phyloP scores from a whole-genome alignment of 2,113 vertebrate species.

The Melanerpes aurifrons region DNA sequence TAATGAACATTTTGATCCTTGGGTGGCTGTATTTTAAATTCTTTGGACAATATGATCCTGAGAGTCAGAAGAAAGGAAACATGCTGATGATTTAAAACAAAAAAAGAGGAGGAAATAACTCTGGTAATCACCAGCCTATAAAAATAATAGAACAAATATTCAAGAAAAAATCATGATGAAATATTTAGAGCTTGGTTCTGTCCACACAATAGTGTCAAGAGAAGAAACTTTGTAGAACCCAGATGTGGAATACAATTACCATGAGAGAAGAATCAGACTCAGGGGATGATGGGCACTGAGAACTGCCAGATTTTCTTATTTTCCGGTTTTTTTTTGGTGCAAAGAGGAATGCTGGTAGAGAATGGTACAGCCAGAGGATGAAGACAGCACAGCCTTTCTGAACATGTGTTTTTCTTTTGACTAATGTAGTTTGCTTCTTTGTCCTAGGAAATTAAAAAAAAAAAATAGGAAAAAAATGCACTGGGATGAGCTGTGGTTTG shows the following conservation, averaged over 20 bases:
- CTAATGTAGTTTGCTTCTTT: conserved; percentile 51
- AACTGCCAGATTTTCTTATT: neutral
- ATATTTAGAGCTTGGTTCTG: conserved; percentile 38
- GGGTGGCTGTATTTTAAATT: neutral
- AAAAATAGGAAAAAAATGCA: neutral
- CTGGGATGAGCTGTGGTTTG: conserved; percentile 19
- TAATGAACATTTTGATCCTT: conserved; percentile 7
- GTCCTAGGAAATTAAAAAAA: conserved; percentile 62
- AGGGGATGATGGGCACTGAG: neutral
- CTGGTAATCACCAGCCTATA: conserved; percentile 17
- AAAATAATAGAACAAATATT: conserved; percentile 25
- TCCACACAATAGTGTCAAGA: conserved; percentile 22
- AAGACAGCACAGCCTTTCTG: neutral
- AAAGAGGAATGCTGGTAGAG: neutral
- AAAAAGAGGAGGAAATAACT: neutral
- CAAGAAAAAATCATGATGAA: conserved; percentile 24
- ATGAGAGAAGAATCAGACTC: neutral
- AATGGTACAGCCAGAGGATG: neutral
- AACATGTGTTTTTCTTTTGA: conserved; percentile 56
- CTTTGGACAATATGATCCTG: neutral
- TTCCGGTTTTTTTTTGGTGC: neutral
- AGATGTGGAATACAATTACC: conserved; percentile 9
- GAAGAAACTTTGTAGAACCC: conserved; percentile 15
- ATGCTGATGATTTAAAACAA: neutral
- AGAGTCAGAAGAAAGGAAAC: conserved; percentile 24